phyloP scores from a whole-genome alignment of 92 coral and sea anemone species.

The Micromussa lordhowensis region DNA sequence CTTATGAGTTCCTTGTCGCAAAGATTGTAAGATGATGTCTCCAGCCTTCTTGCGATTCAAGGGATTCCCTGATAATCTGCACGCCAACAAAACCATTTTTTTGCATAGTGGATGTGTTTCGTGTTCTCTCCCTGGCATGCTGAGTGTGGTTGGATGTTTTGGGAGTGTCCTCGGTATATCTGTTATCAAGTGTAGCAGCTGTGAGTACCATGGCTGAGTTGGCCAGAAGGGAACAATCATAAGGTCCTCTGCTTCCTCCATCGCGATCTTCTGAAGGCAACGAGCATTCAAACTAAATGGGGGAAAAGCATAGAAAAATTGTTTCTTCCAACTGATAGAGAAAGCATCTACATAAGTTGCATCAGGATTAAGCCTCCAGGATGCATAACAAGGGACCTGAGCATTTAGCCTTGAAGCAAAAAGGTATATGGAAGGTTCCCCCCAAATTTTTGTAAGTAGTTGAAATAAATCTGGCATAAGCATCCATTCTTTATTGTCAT shows the following conservation, averaged over 20 bases:
- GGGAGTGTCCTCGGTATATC: conserved; percentile 17
- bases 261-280: conserved; percentile 56
- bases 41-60: conserved; percentile 38
- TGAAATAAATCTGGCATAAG: conserved; percentile 29
- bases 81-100: conserved; percentile 40
- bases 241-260: conserved; percentile 46
- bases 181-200: background rate
- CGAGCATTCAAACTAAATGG: conserved; percentile 55
- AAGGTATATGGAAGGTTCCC: conserved; percentile 36
- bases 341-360: conserved; percentile 63
- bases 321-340: conserved; percentile 40
- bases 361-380: too few species aligned
- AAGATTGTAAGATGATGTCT: conserved; percentile 51
- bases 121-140: conserved; percentile 31
- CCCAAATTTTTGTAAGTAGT: conserved; percentile 29
- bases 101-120: conserved; percentile 38
- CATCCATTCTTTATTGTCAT: conserved; percentile 59
- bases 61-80: conserved; percentile 64
- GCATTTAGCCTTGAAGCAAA: conserved; percentile 58
- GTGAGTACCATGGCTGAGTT: conserved; percentile 52
- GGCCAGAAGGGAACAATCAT: conserved; percentile 54
- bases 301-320: conserved; percentile 49
- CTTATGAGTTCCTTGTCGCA: conserved; percentile 59
- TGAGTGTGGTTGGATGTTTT: background rate
- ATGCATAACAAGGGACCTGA: conserved; percentile 47